Evolutionary conservation across 2,797 vertebrate species (phyloP).

Genomic region (Sandelia bainsii): DNA sequence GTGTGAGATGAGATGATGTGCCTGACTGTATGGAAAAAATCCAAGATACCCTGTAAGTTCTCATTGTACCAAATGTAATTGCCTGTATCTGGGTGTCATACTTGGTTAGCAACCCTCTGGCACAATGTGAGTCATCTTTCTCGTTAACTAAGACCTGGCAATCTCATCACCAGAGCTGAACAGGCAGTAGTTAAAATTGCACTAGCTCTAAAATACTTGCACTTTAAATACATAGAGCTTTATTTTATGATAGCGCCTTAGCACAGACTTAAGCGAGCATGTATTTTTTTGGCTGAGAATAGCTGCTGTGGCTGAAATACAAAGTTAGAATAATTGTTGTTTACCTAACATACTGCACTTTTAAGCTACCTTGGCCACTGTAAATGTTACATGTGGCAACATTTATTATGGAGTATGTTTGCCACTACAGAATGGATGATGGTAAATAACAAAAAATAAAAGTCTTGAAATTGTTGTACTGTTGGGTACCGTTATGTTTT

Average conservation of each 20-base stretch:
- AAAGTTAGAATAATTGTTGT: conserved; percentile 58
- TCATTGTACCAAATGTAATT: conserved; percentile 44
- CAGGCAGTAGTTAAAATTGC: conserved; percentile 55
- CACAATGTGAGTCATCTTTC: conserved; percentile 30
- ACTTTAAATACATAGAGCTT: conserved; percentile 56
- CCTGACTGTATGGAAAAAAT: conserved; percentile 32
- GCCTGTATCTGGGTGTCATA: conserved; percentile 46
- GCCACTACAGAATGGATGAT: conserved; percentile 39
- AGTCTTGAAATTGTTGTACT: conserved; percentile 23
- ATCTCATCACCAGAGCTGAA: conserved; percentile 54
- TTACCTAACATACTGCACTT: conserved; percentile 58
- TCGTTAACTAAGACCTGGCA: conserved; percentile 50
- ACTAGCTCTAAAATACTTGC: conserved; percentile 57
- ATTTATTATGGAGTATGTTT: conserved; percentile 54
- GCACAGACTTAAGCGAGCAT: conserved; percentile 69
- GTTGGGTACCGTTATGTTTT: conserved; percentile 17
- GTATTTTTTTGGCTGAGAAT: conserved; percentile 61
- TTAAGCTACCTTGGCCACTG: conserved; percentile 36
- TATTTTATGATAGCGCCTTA: conserved; percentile 53
- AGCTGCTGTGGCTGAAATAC: conserved; percentile 47
- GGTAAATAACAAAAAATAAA: conserved; percentile 44
- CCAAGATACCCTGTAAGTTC: conserved; percentile 48
- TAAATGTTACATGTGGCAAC: conserved; percentile 31
- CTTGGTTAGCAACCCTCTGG: conserved; percentile 44
- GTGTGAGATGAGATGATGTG: conserved; percentile 34